These are phyloP conservation scores for Calyptommatus sinebrachiatus DNA, from an alignment of 2,113 vertebrate species.

Conservation along the genomic window DNA sequence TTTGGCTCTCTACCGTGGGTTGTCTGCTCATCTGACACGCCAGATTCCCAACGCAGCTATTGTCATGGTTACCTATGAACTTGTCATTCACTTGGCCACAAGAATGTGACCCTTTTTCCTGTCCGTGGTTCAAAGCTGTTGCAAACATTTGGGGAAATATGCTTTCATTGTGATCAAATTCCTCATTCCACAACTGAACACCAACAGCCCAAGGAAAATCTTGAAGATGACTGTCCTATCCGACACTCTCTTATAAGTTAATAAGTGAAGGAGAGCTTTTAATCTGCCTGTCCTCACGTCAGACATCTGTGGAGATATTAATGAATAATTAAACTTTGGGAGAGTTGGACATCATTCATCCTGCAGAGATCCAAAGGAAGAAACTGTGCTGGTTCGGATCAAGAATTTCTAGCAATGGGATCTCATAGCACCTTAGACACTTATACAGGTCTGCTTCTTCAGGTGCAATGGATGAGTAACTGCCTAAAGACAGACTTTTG, in stretches of 20 bases:
- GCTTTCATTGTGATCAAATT: not conserved
- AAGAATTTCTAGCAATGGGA: too few species aligned
- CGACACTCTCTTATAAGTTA: not conserved
- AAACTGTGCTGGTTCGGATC: too few species aligned
- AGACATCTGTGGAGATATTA: not conserved
- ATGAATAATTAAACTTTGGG: not conserved
- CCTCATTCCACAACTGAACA: too few species aligned
- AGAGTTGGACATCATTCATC: not conserved
- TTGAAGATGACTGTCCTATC: not conserved
- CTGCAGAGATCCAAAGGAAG: not conserved
- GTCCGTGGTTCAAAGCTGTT: slow-evolving; percentile 7
- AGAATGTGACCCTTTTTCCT: slow-evolving; percentile 19
- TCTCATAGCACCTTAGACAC: too few species aligned
- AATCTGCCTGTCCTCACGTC: not conserved
- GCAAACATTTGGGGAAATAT: not conserved
- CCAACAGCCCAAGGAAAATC: not conserved
- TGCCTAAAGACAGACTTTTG: too few species aligned
- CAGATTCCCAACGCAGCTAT: slow-evolving; percentile 69
- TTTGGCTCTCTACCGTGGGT: slow-evolving; percentile 60
- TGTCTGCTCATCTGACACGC: slow-evolving; percentile 60
- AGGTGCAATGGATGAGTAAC: too few species aligned
- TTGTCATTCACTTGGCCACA: slow-evolving; percentile 47
- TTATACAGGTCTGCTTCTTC: too few species aligned
- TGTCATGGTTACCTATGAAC: slow-evolving; percentile 66
- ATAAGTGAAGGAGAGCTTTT: not conserved